These are phyloP conservation scores for Orthosia gothica DNA, from an alignment of 2,888 invertebrate genomes.

Conservation along the genomic window DNA sequence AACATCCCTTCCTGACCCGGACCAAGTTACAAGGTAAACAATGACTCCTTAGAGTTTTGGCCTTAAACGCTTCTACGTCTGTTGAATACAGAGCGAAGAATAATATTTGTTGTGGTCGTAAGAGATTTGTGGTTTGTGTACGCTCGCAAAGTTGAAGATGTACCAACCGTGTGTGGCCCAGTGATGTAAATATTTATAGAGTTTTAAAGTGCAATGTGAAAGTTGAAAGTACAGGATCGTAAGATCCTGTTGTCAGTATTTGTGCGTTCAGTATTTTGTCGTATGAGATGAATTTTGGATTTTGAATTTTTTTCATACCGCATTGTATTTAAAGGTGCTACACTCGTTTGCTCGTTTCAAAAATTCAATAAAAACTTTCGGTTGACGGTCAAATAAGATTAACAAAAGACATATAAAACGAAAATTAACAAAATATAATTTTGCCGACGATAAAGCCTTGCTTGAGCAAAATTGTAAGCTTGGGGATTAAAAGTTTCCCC, in stretches of 20 bases:
- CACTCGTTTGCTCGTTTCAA: background rate
- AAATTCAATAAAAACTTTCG: background rate
- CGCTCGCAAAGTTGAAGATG: constrained; percentile 55
- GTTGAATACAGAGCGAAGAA: constrained; percentile 67
- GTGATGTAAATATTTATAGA: constrained; percentile 59
- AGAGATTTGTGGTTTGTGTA: constrained; percentile 66
- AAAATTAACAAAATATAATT: constrained; percentile 16
- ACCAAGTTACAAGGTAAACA: constrained; percentile 71
- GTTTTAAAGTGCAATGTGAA: constrained; percentile 52
- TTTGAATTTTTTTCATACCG: background rate
- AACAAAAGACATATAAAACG: background rate
- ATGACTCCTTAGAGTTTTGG: constrained; percentile 69
- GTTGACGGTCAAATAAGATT: background rate
- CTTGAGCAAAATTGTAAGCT: constrained; percentile 20
- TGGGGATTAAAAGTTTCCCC: constrained; percentile 12
- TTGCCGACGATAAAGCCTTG: constrained; percentile 5
- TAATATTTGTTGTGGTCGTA: constrained; percentile 67
- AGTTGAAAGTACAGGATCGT: constrained; percentile 28
- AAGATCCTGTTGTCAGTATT: constrained; percentile 5
- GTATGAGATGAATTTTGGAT: background rate
- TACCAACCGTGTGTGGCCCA: constrained; percentile 45
- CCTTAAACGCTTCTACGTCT: constrained; percentile 68
- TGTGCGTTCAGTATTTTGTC: too few relatives aligned
- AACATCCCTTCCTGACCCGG: constrained; percentile 74
- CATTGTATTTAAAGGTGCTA: background rate